Evolutionary conservation across 2,113 vertebrate genomes (phyloP), one percentile per base, ranked within the genome.

Genomic region (Notothenia rossii): DNA sequence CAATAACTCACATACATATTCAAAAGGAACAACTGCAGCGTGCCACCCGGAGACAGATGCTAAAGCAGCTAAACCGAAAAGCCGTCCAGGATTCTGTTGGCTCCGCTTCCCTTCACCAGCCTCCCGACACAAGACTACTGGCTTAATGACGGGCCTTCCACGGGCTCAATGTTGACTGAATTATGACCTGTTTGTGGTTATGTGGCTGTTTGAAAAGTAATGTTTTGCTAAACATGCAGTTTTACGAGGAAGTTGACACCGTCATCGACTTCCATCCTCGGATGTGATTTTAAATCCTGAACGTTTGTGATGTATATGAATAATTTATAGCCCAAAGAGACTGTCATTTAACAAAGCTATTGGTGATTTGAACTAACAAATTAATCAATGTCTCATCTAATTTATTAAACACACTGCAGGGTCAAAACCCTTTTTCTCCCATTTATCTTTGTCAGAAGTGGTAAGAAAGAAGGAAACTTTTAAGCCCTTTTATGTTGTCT

Each of bases 1-100:
- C 88, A 91, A 90, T 93, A 93, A 90, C 85, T 92, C 79, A 77
- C 86, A 94, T 93, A 83, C 90, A 94, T 94, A 94, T 95, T 93
- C 92, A 94, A 89, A 91, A 86, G 87, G 77, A 68, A 86, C 71
- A 89, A 86, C 77, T 65, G 77, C 86, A 73, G 22, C 11, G 63
- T 87, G 81, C 84, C 81, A 83, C 90, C 89, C 15, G 40, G 87
- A 87, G 89, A 91, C 62, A 83, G 61, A 88, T 72, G 75, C 86
- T 88, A 78, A 82, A 88, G 92, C 81, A 78, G 86, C 82, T 86
- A 71, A 89, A 86, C 46, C 59, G 2, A 73, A 83, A 85, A 89
- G 81, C 75, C 17, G 53, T 77, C 60, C 51, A 67, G 75, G 82
- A 83, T 76, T 78, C 62, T 71, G 71, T 73, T 79, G 74, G 59